phyloP scores from a whole-genome alignment of 1,140 invertebrate genomes.

The Chrysopa pallens region DNA sequence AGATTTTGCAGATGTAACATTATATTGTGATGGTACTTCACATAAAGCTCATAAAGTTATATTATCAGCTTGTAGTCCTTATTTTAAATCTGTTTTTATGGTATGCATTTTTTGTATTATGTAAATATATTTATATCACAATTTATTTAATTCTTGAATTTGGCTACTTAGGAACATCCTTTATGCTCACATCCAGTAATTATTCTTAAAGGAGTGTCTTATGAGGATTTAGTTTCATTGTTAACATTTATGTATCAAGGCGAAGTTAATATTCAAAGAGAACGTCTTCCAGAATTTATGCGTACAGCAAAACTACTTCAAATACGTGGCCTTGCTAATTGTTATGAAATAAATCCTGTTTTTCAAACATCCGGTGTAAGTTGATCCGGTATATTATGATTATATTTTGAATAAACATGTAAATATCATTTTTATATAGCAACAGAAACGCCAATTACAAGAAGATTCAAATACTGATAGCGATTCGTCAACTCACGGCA shows the following conservation, averaged over 20 bases:
- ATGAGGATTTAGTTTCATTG: conserved; percentile 43
- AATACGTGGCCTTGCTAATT: conserved; percentile 39
- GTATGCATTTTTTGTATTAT: conserved; percentile 9
- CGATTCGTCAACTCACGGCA: too few species aligned
- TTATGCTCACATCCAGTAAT: conserved; percentile 62
- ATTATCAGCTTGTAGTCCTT: conserved; percentile 29
- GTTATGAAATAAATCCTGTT: too few species aligned
- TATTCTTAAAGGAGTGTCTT: conserved; percentile 53
- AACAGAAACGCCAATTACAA: too few species aligned
- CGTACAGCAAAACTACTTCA: conserved; percentile 53
- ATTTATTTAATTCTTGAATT: conserved; percentile 1
- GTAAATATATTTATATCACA: not conserved
- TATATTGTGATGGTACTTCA: conserved; percentile 34
- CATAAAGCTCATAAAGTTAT: conserved; percentile 30
- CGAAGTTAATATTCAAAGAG: conserved; percentile 54
- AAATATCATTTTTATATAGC: too few species aligned
- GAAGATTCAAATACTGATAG: too few species aligned
- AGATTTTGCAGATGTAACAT: conserved; percentile 39
- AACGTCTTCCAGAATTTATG: conserved; percentile 48
- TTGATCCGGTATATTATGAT: too few species aligned
- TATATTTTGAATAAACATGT: too few species aligned
- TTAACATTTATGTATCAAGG: conserved; percentile 64
- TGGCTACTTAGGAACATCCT: conserved; percentile 44
- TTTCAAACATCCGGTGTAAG: too few species aligned
- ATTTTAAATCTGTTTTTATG: conserved; percentile 27